Evolutionary conservation across 2,888 invertebrate species (phyloP).

Genomic region (Andricus quercusramuli): DNA sequence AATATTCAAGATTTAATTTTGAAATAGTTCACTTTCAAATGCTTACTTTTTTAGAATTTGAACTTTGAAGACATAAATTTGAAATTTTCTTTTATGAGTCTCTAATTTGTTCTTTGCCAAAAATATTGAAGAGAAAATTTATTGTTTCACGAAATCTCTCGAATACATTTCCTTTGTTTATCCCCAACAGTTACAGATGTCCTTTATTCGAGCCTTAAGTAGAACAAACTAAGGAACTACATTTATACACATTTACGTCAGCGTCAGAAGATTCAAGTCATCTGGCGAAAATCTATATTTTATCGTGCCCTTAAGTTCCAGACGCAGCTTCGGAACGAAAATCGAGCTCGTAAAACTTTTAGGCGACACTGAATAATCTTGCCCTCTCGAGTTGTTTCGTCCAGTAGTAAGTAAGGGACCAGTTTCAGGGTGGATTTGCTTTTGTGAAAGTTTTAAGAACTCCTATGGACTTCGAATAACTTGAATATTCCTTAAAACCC

Average conservation of each 20-base stretch:
- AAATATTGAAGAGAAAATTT: not conserved
- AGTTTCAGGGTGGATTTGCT: not conserved
- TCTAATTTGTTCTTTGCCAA: not conserved
- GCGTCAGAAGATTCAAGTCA: not conserved
- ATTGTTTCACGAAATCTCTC: not conserved
- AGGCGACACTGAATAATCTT: constrained; percentile 9
- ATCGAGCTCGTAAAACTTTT: not conserved
- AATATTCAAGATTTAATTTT: too few species aligned
- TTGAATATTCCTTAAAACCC: not conserved
- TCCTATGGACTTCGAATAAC: not conserved
- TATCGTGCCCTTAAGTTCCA: not conserved
- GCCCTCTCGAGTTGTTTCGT: constrained; percentile 2
- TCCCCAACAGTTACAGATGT: not conserved
- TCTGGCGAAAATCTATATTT: not conserved
- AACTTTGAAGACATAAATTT: not conserved
- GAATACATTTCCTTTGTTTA: not conserved
- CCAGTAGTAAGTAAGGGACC: not conserved
- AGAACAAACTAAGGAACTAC: not conserved
- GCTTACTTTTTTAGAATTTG: not conserved
- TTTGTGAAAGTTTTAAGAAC: not conserved
- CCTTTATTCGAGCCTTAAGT: not conserved
- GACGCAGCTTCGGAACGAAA: not conserved
- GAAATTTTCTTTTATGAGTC: not conserved
- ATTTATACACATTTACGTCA: not conserved
- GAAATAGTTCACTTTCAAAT: not conserved